Conservation (phyloP, 2,113 vertebrate species). For the Paraplagusia blochii region DNA sequence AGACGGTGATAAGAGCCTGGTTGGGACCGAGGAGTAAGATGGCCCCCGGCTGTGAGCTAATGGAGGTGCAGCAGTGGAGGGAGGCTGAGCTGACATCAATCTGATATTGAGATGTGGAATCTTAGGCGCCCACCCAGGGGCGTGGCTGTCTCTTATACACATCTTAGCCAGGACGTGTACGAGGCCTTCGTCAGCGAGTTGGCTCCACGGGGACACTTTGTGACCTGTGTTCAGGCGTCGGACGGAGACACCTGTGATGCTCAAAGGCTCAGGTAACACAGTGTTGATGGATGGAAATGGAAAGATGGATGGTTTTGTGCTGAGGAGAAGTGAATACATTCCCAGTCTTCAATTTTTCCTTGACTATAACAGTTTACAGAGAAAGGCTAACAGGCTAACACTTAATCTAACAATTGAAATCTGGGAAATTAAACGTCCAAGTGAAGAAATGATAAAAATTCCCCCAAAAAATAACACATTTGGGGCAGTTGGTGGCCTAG, state of each 20-base stretch:
- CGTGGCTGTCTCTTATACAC: too few species aligned
- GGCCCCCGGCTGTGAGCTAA: constrained; percentile 41
- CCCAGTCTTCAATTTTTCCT: too few species aligned
- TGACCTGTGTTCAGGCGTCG: constrained; percentile 93
- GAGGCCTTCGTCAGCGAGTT: constrained; percentile 92
- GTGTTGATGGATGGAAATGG: too few species aligned
- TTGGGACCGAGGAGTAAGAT: constrained; percentile 35
- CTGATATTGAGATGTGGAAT: constrained; percentile 62
- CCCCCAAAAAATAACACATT: too few species aligned
- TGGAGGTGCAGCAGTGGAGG: constrained; percentile 25
- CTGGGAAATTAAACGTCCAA: too few species aligned
- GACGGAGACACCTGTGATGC: constrained; percentile 91
- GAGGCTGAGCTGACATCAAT: constrained; percentile 46
- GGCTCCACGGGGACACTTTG: constrained; percentile 91
- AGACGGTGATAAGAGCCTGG: constrained; percentile 35
- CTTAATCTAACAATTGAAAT: too few species aligned
- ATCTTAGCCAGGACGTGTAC: constrained; percentile 89
- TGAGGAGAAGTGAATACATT: too few species aligned
- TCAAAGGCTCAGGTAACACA: constrained; percentile 77
- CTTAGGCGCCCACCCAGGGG: constrained; percentile 46
- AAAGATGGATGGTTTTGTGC: too few species aligned
- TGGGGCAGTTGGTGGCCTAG: too few species aligned
- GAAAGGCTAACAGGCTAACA: too few species aligned
- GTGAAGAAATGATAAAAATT: too few species aligned
- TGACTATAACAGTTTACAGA: too few species aligned